Evolutionary conservation across 2,113 vertebrate species (phyloP).

Genomic region (Bos indicus): DNA sequence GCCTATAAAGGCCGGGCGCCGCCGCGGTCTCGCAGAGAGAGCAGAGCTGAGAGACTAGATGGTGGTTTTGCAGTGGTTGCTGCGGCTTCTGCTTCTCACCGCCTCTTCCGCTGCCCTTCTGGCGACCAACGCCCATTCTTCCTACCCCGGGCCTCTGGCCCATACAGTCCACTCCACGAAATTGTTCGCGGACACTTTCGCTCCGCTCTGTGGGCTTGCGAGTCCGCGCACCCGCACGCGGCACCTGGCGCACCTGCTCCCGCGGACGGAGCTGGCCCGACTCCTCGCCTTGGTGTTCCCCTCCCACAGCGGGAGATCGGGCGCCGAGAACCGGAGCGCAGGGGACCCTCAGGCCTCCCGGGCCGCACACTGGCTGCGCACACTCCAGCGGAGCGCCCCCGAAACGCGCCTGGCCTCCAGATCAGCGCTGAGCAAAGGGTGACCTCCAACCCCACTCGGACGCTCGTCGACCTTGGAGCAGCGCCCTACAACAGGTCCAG

Average conservation of each 20-base stretch:
- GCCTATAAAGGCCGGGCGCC: not conserved
- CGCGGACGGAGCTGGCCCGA: not conserved
- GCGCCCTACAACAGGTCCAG: not conserved
- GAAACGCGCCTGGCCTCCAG: no score
- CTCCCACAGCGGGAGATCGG: no score
- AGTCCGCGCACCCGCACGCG: not conserved
- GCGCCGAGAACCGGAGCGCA: no score
- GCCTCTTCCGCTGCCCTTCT: not conserved
- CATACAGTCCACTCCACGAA: not conserved
- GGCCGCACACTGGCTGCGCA: not conserved
- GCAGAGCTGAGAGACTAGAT: no score
- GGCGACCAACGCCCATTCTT: no score
- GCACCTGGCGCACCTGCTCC: not conserved
- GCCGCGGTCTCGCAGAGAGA: accelerated
- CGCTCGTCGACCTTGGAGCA: no score
- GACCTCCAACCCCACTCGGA: not conserved
- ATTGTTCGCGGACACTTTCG: accelerated
- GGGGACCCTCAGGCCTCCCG: not conserved
- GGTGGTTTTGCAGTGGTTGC: accelerated
- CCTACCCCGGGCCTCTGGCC: no score
- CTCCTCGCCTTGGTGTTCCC: not conserved
- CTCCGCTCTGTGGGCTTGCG: not conserved
- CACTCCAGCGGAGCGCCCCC: not conserved
- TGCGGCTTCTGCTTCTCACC: not conserved
- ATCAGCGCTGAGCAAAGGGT: not conserved